phyloP scores from a whole-genome alignment of 2,888 invertebrate genomes.

The Gisinianus flammeolus region DNA sequence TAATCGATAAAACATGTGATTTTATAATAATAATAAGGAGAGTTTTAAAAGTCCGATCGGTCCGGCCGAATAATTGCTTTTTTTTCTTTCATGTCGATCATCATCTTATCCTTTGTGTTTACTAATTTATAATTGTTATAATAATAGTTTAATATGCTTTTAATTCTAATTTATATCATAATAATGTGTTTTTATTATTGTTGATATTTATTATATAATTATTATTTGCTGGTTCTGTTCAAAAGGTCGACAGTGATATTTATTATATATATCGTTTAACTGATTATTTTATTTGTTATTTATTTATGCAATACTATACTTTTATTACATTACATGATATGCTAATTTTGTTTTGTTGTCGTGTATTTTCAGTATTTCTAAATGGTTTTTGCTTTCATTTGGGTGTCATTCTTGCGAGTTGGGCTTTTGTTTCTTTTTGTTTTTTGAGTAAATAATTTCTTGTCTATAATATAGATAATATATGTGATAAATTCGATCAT shows the following conservation, averaged over 20 bases:
- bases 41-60: slow-evolving; percentile 25
- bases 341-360: no score
- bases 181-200: background rate
- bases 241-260: background rate
- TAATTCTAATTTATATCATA: background rate
- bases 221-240: slow-evolving; percentile 6
- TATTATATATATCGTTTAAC: background rate
- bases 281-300: background rate
- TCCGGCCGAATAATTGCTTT: slow-evolving; percentile 31
- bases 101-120: background rate
- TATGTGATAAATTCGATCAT: background rate
- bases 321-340: no score
- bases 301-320: background rate
- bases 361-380: no score
- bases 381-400: background rate
- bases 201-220: background rate
- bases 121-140: background rate
- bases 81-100: background rate
- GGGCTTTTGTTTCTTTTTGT: background rate
- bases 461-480: background rate
- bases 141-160: background rate
- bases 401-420: background rate
- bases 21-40: slow-evolving; percentile 4
- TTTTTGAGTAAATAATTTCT: slow-evolving; percentile 13
- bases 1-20: background rate